Conservation (phyloP, 2,888 invertebrate genomes). For the Sphaerophoria rueppellii region DNA sequence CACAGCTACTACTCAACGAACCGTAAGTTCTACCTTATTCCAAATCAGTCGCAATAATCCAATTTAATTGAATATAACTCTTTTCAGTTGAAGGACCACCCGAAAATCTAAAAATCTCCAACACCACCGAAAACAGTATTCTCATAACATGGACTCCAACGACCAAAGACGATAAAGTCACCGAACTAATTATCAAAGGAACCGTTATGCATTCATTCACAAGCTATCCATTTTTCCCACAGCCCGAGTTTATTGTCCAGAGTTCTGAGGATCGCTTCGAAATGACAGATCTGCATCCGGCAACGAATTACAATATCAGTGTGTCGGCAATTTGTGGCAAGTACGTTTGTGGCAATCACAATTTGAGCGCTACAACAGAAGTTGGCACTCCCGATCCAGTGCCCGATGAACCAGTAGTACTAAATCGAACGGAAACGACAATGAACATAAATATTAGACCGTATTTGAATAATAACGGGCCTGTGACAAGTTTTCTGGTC, state of each 20-base stretch:
- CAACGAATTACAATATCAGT: conserved; percentile 89
- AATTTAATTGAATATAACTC: not conserved
- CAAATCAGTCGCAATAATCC: not conserved
- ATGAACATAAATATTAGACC: conserved; percentile 87
- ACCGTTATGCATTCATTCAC: conserved; percentile 85
- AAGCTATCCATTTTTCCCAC: conserved; percentile 82
- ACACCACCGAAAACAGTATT: conserved; percentile 86
- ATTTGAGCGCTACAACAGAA: conserved; percentile 85
- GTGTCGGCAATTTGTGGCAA: conserved; percentile 86
- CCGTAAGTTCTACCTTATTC: conserved; percentile 44
- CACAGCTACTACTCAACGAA: conserved; percentile 88
- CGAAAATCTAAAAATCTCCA: conserved; percentile 84
- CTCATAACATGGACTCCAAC: conserved; percentile 85
- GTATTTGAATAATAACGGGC: conserved; percentile 90
- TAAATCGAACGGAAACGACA: conserved; percentile 85
- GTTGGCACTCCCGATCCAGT: conserved; percentile 88
- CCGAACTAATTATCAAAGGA: conserved; percentile 84
- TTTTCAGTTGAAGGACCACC: conserved; percentile 88
- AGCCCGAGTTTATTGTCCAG: conserved; percentile 85
- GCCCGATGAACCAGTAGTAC: conserved; percentile 87
- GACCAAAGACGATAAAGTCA: conserved; percentile 83
- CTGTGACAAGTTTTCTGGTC: conserved; percentile 88
- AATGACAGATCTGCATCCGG: conserved; percentile 87
- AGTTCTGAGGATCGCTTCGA: conserved; percentile 85
- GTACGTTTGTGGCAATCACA: conserved; percentile 84